Base-by-base conservation (phyloP, 2,888 invertebrate genomes). In the Chymomyza fuscimana region DNA sequence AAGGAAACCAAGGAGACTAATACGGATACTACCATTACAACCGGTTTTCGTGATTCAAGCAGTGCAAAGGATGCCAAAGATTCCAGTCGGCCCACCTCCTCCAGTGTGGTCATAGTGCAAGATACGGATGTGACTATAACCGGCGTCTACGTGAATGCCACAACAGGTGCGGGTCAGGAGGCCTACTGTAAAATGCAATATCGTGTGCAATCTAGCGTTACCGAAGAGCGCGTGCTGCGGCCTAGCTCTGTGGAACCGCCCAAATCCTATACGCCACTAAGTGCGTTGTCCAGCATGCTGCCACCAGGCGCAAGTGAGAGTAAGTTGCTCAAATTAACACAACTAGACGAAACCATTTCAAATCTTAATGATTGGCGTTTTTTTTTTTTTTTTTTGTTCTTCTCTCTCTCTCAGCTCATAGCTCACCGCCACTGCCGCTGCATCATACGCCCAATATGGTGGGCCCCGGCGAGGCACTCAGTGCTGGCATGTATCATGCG, bases 101-200 rank as follows among this genome's bases (percentile, higher is more conserved):
- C 92, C 4, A 92, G 91, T 75, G 96, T 96, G 79, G 95, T 97
- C 51, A 96, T 97, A 86, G 94, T 97, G 25, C 96, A 96, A 92
- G 96, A 97, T 85, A 96, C 96, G 0, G 97, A 97, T 88, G 96
- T 97, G 32, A 97, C 97, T 46, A 96, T 97, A 82, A 97, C 97
- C 4, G 96, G 96, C 16, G 96, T 97, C 70, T 97, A 97, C 91
- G 95, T 95, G 64, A 95, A 95, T 90, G 94, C 95, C 86, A 95
- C 96, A 29, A 95, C 95, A 2, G 93, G 95, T 69, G 94, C 94
- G 50, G 96, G 96, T 79, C 94, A 94, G 88, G 96, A 95, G 90
- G 96, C 96, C 40, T 97, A 95, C 90, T 97, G 97, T 91, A 96
- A 96, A 80, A 96, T 97, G 96, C 96, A 97, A 92, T 97, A 97